A percentile compares a stretch with the other conserved stretches of the same genome.
Conservation (phyloP, 2,113 vertebrate genomes). For the Camelus bactrianus region DNA sequence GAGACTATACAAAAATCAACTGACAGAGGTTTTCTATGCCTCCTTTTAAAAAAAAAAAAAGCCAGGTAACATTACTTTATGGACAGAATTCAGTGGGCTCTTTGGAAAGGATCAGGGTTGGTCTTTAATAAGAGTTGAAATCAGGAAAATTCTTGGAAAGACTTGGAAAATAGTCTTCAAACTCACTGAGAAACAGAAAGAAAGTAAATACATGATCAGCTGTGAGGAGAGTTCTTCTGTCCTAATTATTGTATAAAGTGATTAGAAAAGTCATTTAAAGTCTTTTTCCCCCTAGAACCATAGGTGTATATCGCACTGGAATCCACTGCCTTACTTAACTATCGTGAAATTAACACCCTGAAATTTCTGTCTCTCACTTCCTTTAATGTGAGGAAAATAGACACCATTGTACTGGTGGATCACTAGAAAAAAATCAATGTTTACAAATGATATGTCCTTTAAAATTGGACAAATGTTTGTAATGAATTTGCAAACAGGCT, state of each 20-base stretch:
- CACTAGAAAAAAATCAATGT: background rate
- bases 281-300: background rate
- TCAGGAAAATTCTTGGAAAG: background rate
- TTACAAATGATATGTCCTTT: background rate
- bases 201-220: background rate
- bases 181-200: background rate
- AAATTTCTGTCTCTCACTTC: background rate
- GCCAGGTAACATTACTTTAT: background rate
- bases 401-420: background rate
- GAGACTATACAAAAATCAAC: background rate
- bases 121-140: background rate
- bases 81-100: background rate
- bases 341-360: background rate
- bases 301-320: background rate
- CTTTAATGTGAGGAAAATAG: background rate
- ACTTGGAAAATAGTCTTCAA: background rate
- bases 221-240: background rate
- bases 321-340: background rate
- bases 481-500: slow-evolving; percentile 46
- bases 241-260: background rate
- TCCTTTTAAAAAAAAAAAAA: background rate
- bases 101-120: background rate
- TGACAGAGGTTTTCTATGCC: background rate
- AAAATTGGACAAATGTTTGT: slow-evolving; percentile 52
- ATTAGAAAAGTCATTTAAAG: background rate